A percentile compares a stretch with the other conserved stretches of the same genome.
Evolutionary conservation across 2,113 vertebrate genomes (phyloP).

Genomic region (Rhinopomastus cyanomelas): DNA sequence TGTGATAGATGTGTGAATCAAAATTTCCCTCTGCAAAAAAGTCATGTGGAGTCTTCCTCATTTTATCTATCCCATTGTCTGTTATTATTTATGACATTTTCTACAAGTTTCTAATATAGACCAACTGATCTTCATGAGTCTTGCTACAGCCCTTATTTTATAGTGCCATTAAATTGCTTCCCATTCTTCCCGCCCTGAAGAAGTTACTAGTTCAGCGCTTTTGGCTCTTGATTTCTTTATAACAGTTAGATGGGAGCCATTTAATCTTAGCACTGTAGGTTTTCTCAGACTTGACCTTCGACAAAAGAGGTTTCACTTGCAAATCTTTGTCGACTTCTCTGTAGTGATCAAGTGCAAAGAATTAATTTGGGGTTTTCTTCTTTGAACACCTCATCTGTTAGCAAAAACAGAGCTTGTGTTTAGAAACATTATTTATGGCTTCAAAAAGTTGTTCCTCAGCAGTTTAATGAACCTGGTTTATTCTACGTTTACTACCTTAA

Average conservation of each 20-base stretch:
- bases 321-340: background rate
- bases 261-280: conserved; percentile 1
- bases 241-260: background rate
- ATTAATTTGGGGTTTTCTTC: background rate
- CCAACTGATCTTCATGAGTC: background rate
- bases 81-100: conserved; percentile 20
- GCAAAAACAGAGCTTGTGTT: background rate
- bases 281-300: conserved; percentile 13
- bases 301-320: background rate
- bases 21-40: background rate
- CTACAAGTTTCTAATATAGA: background rate
- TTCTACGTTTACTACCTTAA: background rate
- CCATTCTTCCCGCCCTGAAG: background rate
- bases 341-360: background rate
- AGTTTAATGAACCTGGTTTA: background rate
- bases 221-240: conserved; percentile 2
- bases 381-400: background rate
- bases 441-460: background rate
- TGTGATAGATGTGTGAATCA: background rate
- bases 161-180: background rate
- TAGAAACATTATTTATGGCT: background rate
- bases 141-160: background rate
- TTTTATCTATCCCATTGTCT: background rate
- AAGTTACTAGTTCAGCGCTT: conserved; percentile 15
- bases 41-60: background rate